phyloP scores from a whole-genome alignment of 2,113 vertebrate genomes.

The Heterotis niloticus region DNA sequence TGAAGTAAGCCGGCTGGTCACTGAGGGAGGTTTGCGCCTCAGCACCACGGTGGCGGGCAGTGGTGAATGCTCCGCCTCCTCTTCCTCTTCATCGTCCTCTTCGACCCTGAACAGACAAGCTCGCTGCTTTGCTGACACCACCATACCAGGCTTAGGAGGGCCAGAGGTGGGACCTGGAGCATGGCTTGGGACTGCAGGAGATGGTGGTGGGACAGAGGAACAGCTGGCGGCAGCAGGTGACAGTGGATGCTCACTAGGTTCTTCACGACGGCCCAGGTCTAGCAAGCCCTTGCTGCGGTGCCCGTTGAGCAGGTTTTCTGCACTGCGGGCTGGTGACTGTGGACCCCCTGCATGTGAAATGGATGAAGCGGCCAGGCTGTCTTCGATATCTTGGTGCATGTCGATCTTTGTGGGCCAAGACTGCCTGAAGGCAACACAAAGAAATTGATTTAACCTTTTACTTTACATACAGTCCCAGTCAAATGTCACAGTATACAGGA shows the following conservation, averaged over 20 bases:
- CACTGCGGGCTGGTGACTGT: slow-evolving; percentile 80
- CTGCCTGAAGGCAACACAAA: slow-evolving; percentile 65
- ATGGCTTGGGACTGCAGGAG: slow-evolving; percentile 50
- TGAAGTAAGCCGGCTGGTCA: slow-evolving; percentile 91
- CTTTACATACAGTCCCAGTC: too few species aligned
- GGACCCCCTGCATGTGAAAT: slow-evolving; percentile 80
- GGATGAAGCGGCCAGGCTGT: slow-evolving; percentile 84
- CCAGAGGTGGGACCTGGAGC: neutral
- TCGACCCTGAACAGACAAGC: slow-evolving; percentile 90
- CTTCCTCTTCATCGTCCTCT: slow-evolving; percentile 94
- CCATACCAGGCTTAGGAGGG: neutral
- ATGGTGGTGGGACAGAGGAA: slow-evolving; percentile 29
- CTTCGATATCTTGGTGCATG: slow-evolving; percentile 92
- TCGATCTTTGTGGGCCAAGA: slow-evolving; percentile 93
- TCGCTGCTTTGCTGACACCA: slow-evolving; percentile 62
- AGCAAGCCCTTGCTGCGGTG: slow-evolving; percentile 79
- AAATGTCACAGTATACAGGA: too few species aligned
- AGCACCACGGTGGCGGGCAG: slow-evolving; percentile 82
- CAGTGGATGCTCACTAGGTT: slow-evolving; percentile 58
- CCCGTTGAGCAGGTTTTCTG: slow-evolving; percentile 85
- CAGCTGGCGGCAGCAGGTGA: slow-evolving; percentile 34
- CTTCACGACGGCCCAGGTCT: slow-evolving; percentile 77
- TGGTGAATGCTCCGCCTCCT: slow-evolving; percentile 78
- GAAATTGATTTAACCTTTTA: neutral
- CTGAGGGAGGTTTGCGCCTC: slow-evolving; percentile 83